phyloP scores from a whole-genome alignment of 2,888 invertebrate genomes.

The Labia minor region DNA sequence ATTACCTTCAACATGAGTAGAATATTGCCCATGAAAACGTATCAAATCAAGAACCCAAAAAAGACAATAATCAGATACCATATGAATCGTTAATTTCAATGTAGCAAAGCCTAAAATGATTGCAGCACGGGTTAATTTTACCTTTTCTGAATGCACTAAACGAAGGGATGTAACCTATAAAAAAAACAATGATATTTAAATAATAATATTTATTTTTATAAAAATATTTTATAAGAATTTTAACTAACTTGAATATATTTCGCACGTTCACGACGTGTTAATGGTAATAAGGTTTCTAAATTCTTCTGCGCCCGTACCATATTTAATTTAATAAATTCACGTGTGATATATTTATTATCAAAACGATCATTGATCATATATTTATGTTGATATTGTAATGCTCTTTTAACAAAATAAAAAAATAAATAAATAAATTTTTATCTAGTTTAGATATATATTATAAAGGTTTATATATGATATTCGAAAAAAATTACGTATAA shows the following conservation, averaged over 20 bases:
- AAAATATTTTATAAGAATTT: background rate
- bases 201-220: background rate
- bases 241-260: constrained; percentile 32
- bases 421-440: background rate
- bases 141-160: constrained; percentile 49
- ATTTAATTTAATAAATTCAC: constrained; percentile 53
- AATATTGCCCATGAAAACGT: constrained; percentile 36
- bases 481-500: too few species aligned
- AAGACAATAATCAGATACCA: constrained; percentile 64
- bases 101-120: constrained; percentile 52
- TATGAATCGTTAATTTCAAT: constrained; percentile 60
- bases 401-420: constrained; percentile 41
- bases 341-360: constrained; percentile 60
- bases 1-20: constrained; percentile 30
- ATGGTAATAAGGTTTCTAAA: constrained; percentile 33
- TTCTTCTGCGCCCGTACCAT: constrained; percentile 45
- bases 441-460: too few species aligned
- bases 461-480: too few species aligned
- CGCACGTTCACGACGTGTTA: constrained; percentile 32
- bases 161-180: constrained; percentile 42
- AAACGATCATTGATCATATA: constrained; percentile 57
- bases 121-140: constrained; percentile 43
- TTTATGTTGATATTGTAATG: constrained; percentile 57
- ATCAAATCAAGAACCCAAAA: constrained; percentile 59
- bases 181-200: too few species aligned